A percentile compares a stretch with the other conserved stretches of the same genome.
phyloP scores from a whole-genome alignment of 2,113 vertebrate genomes.

The Scartelaos histophorus region DNA sequence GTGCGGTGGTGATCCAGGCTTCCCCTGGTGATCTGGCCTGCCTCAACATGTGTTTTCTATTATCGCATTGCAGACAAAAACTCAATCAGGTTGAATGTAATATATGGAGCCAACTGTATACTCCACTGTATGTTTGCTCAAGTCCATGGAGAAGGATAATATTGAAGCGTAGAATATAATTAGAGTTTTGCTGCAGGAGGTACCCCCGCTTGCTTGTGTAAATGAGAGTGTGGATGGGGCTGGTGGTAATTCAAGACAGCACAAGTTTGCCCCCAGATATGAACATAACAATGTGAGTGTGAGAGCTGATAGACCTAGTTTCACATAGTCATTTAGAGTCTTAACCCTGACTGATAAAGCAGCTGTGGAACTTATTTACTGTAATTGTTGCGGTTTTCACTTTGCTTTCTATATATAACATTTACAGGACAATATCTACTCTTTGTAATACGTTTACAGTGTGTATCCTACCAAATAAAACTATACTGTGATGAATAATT shows the following conservation, averaged over 20 bases:
- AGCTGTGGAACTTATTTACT: neutral
- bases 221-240: conserved; percentile 6
- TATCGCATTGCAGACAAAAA: conserved; percentile 68
- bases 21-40: conserved; percentile 68
- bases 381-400: neutral
- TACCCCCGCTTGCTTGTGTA: conserved; percentile 20
- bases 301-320: neutral
- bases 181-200: conserved; percentile 50
- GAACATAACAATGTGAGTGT: conserved; percentile 17
- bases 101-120: conserved; percentile 40
- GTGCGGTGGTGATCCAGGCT: conserved; percentile 64
- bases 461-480: too few species aligned
- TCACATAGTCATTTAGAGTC: neutral
- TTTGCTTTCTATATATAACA: neutral
- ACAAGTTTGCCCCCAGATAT: conserved; percentile 14
- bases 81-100: conserved; percentile 64
- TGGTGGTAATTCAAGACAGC: conserved; percentile 30
- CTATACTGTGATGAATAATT: too few species aligned
- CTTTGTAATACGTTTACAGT: too few species aligned
- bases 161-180: conserved; percentile 52
- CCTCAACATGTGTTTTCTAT: conserved; percentile 72
- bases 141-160: conserved; percentile 34
- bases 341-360: neutral
- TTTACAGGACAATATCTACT: too few species aligned
- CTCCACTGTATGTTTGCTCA: conserved; percentile 28